Conservation (phyloP, 2,797 vertebrate genomes). For the Acipenser ruthenus region DNA sequence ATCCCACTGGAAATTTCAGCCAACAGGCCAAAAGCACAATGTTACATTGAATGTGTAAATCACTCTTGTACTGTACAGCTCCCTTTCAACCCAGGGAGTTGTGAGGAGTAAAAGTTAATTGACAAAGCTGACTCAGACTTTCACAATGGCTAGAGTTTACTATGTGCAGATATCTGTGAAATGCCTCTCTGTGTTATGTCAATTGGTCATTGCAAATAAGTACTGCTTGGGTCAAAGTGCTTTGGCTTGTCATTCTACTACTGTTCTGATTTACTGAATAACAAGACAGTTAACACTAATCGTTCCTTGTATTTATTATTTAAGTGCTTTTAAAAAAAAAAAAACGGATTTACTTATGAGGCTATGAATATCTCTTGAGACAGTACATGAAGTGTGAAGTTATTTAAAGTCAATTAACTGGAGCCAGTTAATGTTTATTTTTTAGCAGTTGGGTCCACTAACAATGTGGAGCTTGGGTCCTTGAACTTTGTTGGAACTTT, state of each 20-base stretch:
- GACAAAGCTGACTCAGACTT: conserved; percentile 67
- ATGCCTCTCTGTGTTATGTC: conserved; percentile 87
- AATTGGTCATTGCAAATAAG: conserved; percentile 68
- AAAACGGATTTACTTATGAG: conserved; percentile 72
- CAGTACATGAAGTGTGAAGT: conserved; percentile 77
- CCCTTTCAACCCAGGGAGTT: conserved; percentile 39
- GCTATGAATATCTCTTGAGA: conserved; percentile 81
- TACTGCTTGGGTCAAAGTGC: conserved; percentile 58
- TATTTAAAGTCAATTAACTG: conserved; percentile 99
- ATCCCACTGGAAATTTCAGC: conserved; percentile 24
- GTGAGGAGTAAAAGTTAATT: conserved; percentile 32
- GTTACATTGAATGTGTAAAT: conserved; percentile 50
- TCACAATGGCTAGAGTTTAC: conserved; percentile 69
- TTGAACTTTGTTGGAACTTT: conserved; percentile 65
- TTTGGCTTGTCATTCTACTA: conserved; percentile 70
- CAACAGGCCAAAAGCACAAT: conserved; percentile 74
- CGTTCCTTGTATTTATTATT: conserved; percentile 99
- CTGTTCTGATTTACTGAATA: conserved; percentile 82
- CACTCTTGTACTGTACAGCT: conserved; percentile 42
- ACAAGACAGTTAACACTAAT: conserved; percentile 96
- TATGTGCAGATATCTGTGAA: conserved; percentile 82
- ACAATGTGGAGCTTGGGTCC: conserved; percentile 70
- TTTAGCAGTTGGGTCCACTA: conserved; percentile 71
- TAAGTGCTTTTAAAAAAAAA: conserved; percentile 77
- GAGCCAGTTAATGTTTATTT: conserved; percentile 85